Evolutionary conservation across 2,113 vertebrate species (phyloP), one percentile per base, ranked within the genome.

Genomic region (Rhinopithecus roxellana): DNA sequence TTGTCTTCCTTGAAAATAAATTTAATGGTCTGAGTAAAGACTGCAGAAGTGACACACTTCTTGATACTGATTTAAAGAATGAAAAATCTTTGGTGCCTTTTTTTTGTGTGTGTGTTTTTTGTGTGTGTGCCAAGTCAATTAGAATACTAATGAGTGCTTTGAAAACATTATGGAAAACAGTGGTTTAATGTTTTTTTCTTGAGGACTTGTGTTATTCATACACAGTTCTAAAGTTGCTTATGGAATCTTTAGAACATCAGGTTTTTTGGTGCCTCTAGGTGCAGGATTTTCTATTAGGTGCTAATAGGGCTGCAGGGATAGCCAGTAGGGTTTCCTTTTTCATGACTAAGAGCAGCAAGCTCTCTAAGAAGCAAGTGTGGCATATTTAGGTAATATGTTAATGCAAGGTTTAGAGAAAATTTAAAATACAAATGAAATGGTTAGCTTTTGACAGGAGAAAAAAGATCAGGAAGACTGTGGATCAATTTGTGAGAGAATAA

Each of bases 161-260:
- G 38, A 84, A 77, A 95, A 59, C 22, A 32, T 61, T 25, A 61
- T 69, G 40, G 84, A 87, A 67, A 92, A 78, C 5, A 35, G 32
- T 59, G n/a, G 4, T 92, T 92, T 94, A 67, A 92, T 23, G 20
- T 92, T 93, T 93, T 94, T 79, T 92, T 88, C 23, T 89, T 77
- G 89, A 74, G n/a, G 23, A 82, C 32, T 82, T 77, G 20, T 87
- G 55, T 94, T 92, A 88, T 59, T 77, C 35, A 50, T 83, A n/a
- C 27, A 79, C 40, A 70, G 77, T 32, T 40, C 22, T 77, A 43
- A 77, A 43, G 27, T 78, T 94, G 27, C 52, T 88, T 52, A 20
- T 59, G 59, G 16, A 32, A 27, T 64, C 45, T 79, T 85, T 70
- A 70, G 55, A 23, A 74, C 10, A 25, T 82, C 32, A 95, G 50